Evolutionary conservation across 2,113 vertebrate genomes (phyloP).

Genomic region (Odocoileus virginianus): DNA sequence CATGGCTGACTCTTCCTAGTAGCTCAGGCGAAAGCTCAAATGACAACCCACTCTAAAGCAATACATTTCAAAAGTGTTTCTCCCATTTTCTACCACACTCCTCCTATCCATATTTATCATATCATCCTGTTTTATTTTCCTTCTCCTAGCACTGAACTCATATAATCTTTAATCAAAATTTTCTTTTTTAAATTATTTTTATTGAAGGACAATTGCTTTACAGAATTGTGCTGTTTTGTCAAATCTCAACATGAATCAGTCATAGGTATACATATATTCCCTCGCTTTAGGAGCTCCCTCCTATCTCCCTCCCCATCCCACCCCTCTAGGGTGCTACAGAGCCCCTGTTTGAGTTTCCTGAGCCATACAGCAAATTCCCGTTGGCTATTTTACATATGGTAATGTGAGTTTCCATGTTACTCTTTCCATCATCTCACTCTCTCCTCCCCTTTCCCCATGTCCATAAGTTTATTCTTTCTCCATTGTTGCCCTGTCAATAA

Average conservation of each 20-base stretch:
- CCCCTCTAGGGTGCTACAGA: neutral
- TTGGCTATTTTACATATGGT: neutral
- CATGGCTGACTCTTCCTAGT: neutral
- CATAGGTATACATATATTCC: neutral
- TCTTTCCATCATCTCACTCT: neutral
- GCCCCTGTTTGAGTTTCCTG: neutral
- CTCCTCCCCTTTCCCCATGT: neutral
- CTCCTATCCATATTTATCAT: neutral
- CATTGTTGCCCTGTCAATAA: neutral
- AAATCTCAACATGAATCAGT: neutral
- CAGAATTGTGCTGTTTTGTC: neutral
- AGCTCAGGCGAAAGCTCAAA: neutral
- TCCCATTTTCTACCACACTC: too few relatives aligned
- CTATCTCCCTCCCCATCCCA: neutral
- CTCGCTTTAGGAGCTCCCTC: neutral
- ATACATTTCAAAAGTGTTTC: neutral
- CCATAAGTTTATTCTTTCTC: neutral
- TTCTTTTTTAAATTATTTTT: neutral
- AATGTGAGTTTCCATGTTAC: neutral
- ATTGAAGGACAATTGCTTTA: neutral
- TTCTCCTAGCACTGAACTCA: neutral
- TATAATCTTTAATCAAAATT: neutral
- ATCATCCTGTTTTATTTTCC: neutral
- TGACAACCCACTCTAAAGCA: neutral
- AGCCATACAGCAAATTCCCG: neutral